Percentiles rank a stretch among this genome's conserved stretches.
phyloP scores from a whole-genome alignment of 2,797 vertebrate genomes.

The Tenualosa thibaudeaui region DNA sequence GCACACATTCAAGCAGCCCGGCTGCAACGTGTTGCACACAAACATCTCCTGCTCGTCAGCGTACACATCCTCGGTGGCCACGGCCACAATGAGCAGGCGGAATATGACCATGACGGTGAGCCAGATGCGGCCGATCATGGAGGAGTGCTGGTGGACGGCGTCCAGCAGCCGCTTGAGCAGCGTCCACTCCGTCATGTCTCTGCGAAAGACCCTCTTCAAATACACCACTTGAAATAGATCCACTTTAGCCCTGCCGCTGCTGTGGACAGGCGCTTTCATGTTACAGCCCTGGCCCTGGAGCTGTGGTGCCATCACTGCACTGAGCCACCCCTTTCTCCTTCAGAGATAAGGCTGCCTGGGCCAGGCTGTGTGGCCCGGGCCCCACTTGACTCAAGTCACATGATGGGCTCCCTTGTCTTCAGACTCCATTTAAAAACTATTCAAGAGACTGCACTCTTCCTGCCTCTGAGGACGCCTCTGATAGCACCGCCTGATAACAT shows the following conservation, averaged over 20 bases:
- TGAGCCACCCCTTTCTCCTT: conserved; percentile 62
- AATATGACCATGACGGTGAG: conserved; percentile 92
- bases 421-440: conserved; percentile 70
- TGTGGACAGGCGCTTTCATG: conserved; percentile 41
- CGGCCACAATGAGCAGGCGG: conserved; percentile 89
- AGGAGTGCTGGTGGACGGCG: conserved; percentile 96
- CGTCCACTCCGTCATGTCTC: conserved; percentile 87
- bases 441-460: conserved; percentile 60
- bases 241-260: conserved; percentile 47
- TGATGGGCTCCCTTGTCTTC: conserved; percentile 63
- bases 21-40: conserved; percentile 92
- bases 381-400: conserved; percentile 74
- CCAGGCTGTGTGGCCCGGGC: conserved; percentile 42
- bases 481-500: conserved; percentile 66
- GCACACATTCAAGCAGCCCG: conserved; percentile 92
- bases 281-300: conserved; percentile 42
- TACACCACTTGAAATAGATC: conserved; percentile 57
- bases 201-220: conserved; percentile 47
- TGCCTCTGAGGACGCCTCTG: conserved; percentile 62
- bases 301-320: conserved; percentile 48
- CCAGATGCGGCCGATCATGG: conserved; percentile 96
- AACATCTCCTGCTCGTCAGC: conserved; percentile 95
- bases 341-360: conserved; percentile 65
- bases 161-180: conserved; percentile 93
- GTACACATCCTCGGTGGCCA: conserved; percentile 94